Conservation (phyloP, 2,888 invertebrate species). For the Seira ritae region DNA sequence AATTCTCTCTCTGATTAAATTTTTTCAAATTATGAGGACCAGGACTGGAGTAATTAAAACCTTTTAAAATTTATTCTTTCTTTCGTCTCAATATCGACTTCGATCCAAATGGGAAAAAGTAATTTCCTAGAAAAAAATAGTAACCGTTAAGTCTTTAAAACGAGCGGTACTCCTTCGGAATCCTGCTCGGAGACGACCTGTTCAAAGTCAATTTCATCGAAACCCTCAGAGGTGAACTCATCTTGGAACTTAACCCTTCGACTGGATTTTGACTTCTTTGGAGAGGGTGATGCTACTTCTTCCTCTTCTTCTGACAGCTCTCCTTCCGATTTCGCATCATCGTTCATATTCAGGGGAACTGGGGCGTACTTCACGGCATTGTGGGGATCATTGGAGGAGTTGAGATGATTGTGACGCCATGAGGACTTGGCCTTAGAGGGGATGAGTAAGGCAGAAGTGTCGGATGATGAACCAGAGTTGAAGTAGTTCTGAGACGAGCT, state of each 20-base stretch:
- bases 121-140: slow-evolving; percentile 35
- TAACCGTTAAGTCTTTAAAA: slow-evolving; percentile 70
- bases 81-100: no score
- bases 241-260: slow-evolving; percentile 4
- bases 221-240: no score
- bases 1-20: no score
- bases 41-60: no score
- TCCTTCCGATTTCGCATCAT: slow-evolving; percentile 67
- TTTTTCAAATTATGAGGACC: no score
- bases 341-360: slow-evolving; percentile 62
- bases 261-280: slow-evolving; percentile 1
- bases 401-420: slow-evolving; percentile 18
- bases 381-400: no score
- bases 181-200: slow-evolving; percentile 20
- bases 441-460: slow-evolving; percentile 33
- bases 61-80: no score
- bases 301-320: slow-evolving; percentile 63
- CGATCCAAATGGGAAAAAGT: no score
- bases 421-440: neutral
- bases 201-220: slow-evolving; percentile 60
- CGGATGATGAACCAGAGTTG: slow-evolving; percentile 1
- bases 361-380: slow-evolving; percentile 64
- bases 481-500: slow-evolving; percentile 31
- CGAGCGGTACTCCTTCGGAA: slow-evolving; percentile 70
- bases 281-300: slow-evolving; percentile 18